A percentile compares a stretch with the other conserved stretches of the same genome.
These are phyloP conservation scores for Chaetodon trifascialis DNA, from an alignment of 2,113 vertebrate species.

Conservation along the genomic window DNA sequence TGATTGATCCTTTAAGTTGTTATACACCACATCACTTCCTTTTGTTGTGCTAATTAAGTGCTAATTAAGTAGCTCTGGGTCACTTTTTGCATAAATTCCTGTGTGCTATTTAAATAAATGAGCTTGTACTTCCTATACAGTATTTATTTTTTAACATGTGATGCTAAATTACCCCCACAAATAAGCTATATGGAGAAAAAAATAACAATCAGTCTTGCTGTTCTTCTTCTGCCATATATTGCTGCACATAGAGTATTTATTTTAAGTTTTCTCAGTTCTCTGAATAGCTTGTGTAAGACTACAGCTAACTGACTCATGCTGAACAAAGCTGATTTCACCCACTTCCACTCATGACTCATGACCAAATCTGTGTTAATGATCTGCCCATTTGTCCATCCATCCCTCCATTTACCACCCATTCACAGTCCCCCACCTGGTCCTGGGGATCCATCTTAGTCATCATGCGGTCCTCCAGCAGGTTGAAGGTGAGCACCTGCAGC, in stretches of 20 bases:
- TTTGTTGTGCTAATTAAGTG: not conserved
- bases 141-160: not conserved
- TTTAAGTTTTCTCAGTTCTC: not conserved
- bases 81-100: not conserved
- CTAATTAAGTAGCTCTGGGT: too few species aligned
- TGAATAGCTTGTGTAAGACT: not conserved
- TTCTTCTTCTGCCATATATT: not conserved
- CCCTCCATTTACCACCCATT: not conserved
- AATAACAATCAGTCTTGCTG: not conserved
- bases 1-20: not conserved
- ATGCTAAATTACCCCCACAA: not conserved
- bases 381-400: not conserved
- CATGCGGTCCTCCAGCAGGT: slow-evolving; percentile 98
- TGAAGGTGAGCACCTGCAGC: slow-evolving; percentile 97
- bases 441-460: slow-evolving; percentile 99
- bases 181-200: not conserved
- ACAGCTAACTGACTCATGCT: not conserved
- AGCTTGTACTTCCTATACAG: too few species aligned
- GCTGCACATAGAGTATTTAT: not conserved
- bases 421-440: slow-evolving; percentile 90
- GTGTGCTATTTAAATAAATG: not conserved
- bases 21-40: not conserved
- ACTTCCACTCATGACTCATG: too few species aligned
- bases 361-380: not conserved
- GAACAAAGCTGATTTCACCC: not conserved